Conservation (phyloP, 2,797 vertebrate genomes). For the Malurus leucopterus region DNA sequence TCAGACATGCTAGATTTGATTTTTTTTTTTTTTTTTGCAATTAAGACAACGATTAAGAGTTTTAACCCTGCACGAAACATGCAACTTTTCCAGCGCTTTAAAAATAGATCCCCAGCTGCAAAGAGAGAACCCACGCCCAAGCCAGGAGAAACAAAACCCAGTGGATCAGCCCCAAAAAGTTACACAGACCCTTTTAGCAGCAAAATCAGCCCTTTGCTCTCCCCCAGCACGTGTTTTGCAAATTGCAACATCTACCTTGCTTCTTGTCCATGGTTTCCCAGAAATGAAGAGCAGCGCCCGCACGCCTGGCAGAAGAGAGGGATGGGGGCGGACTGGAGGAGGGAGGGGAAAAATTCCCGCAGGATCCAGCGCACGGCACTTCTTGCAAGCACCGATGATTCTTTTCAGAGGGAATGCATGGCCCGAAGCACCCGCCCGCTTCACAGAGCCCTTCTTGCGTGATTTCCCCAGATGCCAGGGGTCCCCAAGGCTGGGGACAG, state of each 20-base stretch:
- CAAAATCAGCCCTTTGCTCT: background rate
- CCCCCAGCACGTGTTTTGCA: constrained; percentile 27
- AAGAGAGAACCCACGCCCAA: background rate
- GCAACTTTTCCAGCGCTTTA: background rate
- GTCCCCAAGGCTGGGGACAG: background rate
- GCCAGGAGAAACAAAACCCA: background rate
- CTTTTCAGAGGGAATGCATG: background rate
- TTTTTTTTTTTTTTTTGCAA: background rate
- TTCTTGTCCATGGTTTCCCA: constrained; percentile 71
- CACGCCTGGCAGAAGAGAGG: constrained; percentile 10
- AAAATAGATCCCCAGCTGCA: background rate
- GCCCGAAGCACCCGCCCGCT: fast-evolving
- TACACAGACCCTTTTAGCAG: background rate
- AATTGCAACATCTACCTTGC: constrained; percentile 69
- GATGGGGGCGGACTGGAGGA: background rate
- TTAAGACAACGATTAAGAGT: background rate
- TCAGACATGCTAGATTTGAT: background rate
- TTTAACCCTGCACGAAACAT: background rate
- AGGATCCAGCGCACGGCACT: background rate
- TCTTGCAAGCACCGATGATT: background rate
- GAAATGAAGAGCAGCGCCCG: constrained; percentile 48
- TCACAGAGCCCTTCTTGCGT: background rate
- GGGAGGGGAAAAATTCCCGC: background rate
- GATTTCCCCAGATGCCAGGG: fast-evolving
- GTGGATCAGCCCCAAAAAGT: background rate